A percentile compares a stretch with the other conserved stretches of the same genome.
These are phyloP conservation scores for Delia radicum DNA, from an alignment of 1,140 invertebrate genomes.

Conservation along the genomic window DNA sequence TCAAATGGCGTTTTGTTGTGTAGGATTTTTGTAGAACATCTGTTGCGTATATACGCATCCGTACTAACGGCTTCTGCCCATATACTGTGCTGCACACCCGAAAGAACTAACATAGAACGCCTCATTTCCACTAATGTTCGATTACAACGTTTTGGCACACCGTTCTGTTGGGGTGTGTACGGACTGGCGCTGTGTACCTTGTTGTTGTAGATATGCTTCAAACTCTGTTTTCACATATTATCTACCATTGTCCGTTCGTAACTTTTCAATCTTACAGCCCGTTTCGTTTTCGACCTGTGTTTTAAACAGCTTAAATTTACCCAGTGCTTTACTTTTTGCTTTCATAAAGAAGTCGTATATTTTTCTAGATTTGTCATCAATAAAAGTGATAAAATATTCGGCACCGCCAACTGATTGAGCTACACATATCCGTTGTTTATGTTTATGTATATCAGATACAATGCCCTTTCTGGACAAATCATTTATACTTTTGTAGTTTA, in stretches of 20 bases:
- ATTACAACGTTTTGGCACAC: conserved; percentile 41
- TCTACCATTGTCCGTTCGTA: conserved; percentile 26
- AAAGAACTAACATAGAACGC: conserved; percentile 51
- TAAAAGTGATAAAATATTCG: conserved; percentile 54
- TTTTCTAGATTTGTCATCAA: conserved; percentile 53
- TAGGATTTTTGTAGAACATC: conserved; percentile 37
- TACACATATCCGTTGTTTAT: conserved; percentile 48
- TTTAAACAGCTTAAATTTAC: conserved; percentile 44
- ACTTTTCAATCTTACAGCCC: conserved; percentile 33
- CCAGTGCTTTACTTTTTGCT: conserved; percentile 49
- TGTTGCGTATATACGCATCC: conserved; percentile 25
- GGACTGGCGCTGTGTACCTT: conserved; percentile 38
- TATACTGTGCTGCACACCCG: conserved; percentile 34
- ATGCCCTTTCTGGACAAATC: conserved; percentile 31
- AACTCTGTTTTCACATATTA: conserved; percentile 28
- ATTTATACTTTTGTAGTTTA: conserved; percentile 37
- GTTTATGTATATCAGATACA: conserved; percentile 29
- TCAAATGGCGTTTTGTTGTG: conserved; percentile 45
- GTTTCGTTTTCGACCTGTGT: conserved; percentile 35
- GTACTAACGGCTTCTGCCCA: conserved; percentile 51
- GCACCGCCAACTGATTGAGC: conserved; percentile 44
- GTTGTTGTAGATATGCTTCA: conserved; percentile 11
- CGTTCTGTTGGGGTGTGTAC: conserved; percentile 50
- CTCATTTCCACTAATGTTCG: conserved; percentile 44
- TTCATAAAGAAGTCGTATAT: conserved; percentile 54